A percentile compares a stretch with the other conserved stretches of the same genome.
Evolutionary conservation across 2,113 vertebrate genomes (phyloP).

Genomic region (Paradoxurus hermaphroditus): DNA sequence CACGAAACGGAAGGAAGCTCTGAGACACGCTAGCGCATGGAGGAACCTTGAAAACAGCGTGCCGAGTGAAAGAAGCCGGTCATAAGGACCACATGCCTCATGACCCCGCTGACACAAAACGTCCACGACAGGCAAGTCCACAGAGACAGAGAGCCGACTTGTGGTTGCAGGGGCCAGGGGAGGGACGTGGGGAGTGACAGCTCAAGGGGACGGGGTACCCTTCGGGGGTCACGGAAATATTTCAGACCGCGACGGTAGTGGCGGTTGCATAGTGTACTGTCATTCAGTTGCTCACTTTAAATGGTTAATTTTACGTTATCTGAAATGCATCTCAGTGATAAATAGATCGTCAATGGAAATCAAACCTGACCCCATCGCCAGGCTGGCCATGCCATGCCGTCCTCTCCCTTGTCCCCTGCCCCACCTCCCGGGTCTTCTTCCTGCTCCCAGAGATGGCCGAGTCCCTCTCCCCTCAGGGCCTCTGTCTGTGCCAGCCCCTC

Average conservation of each 20-base stretch:
- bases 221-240: neutral
- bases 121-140: too few species aligned
- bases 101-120: neutral
- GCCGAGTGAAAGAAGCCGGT: neutral
- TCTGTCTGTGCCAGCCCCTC: too few species aligned
- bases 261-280: too few species aligned
- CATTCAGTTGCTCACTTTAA: neutral
- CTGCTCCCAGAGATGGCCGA: neutral
- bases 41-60: rapidly evolving
- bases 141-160: neutral
- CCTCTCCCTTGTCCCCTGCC: too few species aligned
- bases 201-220: neutral
- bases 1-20: neutral
- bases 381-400: neutral
- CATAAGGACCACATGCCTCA: rapidly evolving
- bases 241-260: neutral
- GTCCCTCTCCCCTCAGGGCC: neutral
- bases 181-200: rapidly evolving
- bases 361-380: rapidly evolving
- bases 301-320: neutral
- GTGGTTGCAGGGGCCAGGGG: neutral
- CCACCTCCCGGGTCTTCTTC: neutral
- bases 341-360: neutral
- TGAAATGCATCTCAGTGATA: too few species aligned
- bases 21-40: rapidly evolving